phyloP scores from a whole-genome alignment of 2,113 vertebrate species.

The Procavia capensis region DNA sequence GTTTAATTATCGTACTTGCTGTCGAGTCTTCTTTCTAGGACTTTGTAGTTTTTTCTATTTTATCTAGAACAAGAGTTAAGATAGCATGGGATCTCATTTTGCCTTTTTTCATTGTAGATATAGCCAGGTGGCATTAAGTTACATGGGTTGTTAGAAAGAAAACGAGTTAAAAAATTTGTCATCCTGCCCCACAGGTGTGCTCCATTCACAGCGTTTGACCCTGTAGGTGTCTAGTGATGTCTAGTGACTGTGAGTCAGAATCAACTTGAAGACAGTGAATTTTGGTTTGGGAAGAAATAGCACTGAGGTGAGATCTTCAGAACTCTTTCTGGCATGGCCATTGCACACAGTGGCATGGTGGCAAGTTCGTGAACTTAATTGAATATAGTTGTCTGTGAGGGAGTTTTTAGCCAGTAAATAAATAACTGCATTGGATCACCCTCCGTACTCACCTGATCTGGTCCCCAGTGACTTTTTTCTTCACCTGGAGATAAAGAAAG shows the following conservation, averaged over 20 bases:
- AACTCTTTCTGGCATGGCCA: too few species aligned
- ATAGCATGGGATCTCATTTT: background rate
- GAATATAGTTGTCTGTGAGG: too few species aligned
- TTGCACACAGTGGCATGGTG: too few species aligned
- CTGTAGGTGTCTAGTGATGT: background rate
- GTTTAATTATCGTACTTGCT: background rate
- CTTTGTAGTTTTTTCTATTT: background rate
- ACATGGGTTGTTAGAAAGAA: background rate
- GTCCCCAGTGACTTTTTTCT: too few species aligned
- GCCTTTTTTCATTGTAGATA: background rate
- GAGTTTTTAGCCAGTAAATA: too few species aligned
- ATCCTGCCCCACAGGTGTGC: background rate
- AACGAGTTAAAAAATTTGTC: background rate
- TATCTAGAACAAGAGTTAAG: background rate
- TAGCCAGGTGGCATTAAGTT: background rate
- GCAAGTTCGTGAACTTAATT: too few species aligned
- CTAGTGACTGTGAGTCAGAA: too few species aligned
- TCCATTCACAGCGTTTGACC: background rate
- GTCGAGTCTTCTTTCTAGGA: background rate
- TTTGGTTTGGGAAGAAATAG: background rate
- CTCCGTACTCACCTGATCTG: too few species aligned
- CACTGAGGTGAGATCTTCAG: slow-evolving; percentile 8
- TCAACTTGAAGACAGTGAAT: too few species aligned
- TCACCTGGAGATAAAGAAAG: too few species aligned
- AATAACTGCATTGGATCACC: too few species aligned